A percentile compares a stretch with the other conserved stretches of the same genome.
phyloP scores from a whole-genome alignment of 2,113 vertebrate species.

The Oreamnos americanus region DNA sequence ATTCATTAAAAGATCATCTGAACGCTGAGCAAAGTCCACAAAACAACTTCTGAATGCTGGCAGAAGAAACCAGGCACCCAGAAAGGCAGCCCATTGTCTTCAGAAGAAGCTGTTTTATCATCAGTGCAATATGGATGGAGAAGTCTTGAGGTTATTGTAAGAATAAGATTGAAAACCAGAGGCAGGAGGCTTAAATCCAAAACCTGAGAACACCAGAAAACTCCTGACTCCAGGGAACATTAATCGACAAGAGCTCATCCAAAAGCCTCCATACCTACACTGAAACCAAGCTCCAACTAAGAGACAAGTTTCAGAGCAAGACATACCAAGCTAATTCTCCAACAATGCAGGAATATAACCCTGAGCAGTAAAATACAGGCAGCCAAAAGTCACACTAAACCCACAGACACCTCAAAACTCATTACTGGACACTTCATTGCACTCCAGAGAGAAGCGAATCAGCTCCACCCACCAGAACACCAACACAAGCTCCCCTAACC shows the following conservation, averaged over 20 bases:
- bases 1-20: neutral
- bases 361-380: neutral
- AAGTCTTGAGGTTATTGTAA: neutral
- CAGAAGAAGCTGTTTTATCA: neutral
- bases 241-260: neutral
- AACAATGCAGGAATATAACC: neutral
- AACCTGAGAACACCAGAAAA: neutral
- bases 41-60: neutral
- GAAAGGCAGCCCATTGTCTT: neutral
- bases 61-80: neutral
- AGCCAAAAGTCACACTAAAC: neutral
- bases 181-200: neutral
- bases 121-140: neutral
- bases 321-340: neutral
- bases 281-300: neutral
- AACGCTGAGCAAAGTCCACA: neutral
- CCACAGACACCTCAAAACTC: neutral
- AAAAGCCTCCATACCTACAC: neutral
- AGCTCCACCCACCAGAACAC: neutral
- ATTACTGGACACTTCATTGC: neutral
- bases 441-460: neutral
- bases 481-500: neutral
- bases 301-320: neutral
- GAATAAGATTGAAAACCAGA: neutral
- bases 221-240: neutral